Evolutionary conservation across 2,797 vertebrate genomes (phyloP), one percentile per base, ranked within the genome.

Genomic region (Sphenopsis melanotis): DNA sequence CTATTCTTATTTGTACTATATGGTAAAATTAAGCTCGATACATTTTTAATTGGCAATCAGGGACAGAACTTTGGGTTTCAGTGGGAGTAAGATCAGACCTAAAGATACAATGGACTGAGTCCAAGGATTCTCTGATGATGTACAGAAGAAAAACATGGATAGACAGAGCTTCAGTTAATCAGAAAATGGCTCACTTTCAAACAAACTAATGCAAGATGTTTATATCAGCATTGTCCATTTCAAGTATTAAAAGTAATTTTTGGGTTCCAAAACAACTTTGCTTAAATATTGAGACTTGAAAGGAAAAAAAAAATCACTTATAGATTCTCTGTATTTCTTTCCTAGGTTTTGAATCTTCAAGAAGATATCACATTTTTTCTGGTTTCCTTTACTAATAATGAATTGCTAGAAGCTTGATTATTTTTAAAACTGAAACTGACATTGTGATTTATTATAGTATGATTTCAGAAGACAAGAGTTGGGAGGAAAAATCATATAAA

Each of bases 171-270:
- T 93, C 72, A 83, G 72, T 87, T 80, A 94, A 68, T 89, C 72
- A 88, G 69, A 96, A 94, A 91, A 94, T 81, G 87, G 87, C 87
- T 96, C 76, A 49, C 74, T 93, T 91, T 91, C 92, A 96, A 93
- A 91, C 76, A 86, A 85, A 93, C 42, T 37, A 71, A 69, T 53
- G 61, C 91, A 95, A 93, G 66, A 89, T 76, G 76, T 94, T 89
- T 79, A 9, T 41, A 83, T 74, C 34, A 36, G 30, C 75, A 59
- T 65, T 83, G 63, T 49, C 65, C 24, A 36, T 78, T 94, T 86
- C 55, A 79, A 87, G 34, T 78, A 88, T 52, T 89, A 85, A 80
- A 94, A 77, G 39, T 75, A 39, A 71, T 36, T 30, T 42, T 2
- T 47, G 42, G 47, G 21, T 86, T 93, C 34, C 23, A 81, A 41